A percentile compares a stretch with the other conserved stretches of the same genome.
These are phyloP conservation scores for Fulica atra DNA, from an alignment of 2,113 vertebrate genomes.

Conservation along the genomic window DNA sequence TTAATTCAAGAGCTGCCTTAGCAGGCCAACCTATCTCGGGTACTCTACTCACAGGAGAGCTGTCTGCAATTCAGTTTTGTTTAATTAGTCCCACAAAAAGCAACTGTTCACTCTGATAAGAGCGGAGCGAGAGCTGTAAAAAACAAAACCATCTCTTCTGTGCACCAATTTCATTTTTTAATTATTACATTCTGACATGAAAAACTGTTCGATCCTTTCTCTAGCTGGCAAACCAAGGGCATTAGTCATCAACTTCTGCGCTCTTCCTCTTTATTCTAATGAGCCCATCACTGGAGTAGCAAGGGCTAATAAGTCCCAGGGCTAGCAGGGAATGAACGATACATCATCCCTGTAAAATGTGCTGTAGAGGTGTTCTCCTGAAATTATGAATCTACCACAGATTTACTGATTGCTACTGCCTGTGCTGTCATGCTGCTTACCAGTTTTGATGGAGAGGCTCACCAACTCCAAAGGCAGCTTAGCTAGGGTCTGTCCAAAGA, in stretches of 20 bases:
- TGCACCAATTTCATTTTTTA: constrained; percentile 17
- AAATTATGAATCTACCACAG: not conserved
- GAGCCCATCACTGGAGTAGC: not conserved
- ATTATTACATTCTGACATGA: constrained; percentile 37
- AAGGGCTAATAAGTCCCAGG: not conserved
- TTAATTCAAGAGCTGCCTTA: constrained; percentile 68
- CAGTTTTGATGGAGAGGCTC: not conserved
- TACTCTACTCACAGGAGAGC: constrained; percentile 64
- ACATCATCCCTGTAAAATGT: not conserved
- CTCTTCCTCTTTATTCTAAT: not conserved
- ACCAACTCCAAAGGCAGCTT: not conserved
- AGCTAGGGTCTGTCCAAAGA: not conserved
- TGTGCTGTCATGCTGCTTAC: not conserved
- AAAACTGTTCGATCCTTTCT: not conserved
- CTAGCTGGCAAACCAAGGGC: constrained; percentile 8
- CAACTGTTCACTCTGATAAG: constrained; percentile 63
- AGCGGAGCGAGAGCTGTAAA: not conserved
- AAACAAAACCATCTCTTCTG: constrained; percentile 10
- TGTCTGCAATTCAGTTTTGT: constrained; percentile 62
- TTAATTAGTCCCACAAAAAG: constrained; percentile 70
- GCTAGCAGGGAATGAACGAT: not conserved
- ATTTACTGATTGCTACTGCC: not conserved
- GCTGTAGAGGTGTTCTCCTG: not conserved
- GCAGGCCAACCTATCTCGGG: constrained; percentile 56
- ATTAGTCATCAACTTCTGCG: constrained; percentile 3